Base-by-base conservation (phyloP, 1,140 invertebrate genomes). In the Heliconius melpomene region DNA sequence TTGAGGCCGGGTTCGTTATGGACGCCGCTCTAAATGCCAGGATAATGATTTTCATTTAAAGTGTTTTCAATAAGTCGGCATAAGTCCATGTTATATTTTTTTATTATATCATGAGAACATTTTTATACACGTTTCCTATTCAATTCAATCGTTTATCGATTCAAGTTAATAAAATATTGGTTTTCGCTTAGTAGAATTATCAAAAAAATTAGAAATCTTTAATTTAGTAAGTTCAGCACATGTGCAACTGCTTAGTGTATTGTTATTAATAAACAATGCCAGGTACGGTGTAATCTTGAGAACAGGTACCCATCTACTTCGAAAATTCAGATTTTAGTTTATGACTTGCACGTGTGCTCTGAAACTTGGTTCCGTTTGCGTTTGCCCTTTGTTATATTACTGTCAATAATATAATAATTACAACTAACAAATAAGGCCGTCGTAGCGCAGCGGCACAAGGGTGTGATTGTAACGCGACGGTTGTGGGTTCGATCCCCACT, bases 41-140 rank as follows among this genome's bases (percentile, higher is more conserved):
- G 91, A 93, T 93, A 94, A 94, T 91, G 91, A 93, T 93, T 93
- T 92, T 93, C 91, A 92, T 90, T 92, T 93, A 92, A 89, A 92
- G 91, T 93, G 89, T 90, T 93, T 91, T 93, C 93, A 93, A 90
- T 94, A 94, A 94, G 84, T 85, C 88, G 84, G 77, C 90, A 89
- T 94, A 94, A 93, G 88, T 89, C 84, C 83, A 82, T 88, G 88
- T 93, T 82, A 52, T 32, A 74, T 36, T 36, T 36, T 79, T 81
- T 81, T 80, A n/a, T 70, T 72, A 38, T 72, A 38, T 29, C 23
- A 66, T 66, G 60, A 66, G 26, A 66, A 66, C 60, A 66, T 66
- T 66, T 66, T 66, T 29, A 66, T 66, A 66, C 9, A 66, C 16
- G 60, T 66, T 29, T 16, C 11, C 16, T 29, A 66, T 66, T 66